Evolutionary conservation across 2,113 vertebrate species (phyloP), one percentile per base, ranked within the genome.

Genomic region (Macquaria australasica): DNA sequence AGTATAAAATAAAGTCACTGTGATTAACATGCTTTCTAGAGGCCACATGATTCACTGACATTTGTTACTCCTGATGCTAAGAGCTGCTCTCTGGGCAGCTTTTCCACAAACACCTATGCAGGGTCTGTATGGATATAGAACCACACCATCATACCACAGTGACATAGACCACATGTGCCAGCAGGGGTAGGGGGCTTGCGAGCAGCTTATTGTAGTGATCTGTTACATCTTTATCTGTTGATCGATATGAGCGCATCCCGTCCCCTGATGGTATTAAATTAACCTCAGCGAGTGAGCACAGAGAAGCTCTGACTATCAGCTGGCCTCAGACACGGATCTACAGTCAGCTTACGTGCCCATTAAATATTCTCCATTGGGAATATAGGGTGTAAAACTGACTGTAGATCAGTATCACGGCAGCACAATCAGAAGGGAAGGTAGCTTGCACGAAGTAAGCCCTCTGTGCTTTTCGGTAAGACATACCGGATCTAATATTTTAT

Each of bases 171-270:
- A 8, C 37, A 56, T 53, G 60, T 70, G 45, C 43, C 45, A 37
- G 37, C 48, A 21, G 55, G 37, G 37, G n/a, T 12, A 28, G 21
- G 77, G 39, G 66, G 45, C 25, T 74, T 50, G 87, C 12, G 15
- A 80, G 71, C 59, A 43, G 80, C 82, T 91, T 76, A 78, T 39
- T 3, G 59, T 70, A 93, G 90, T 70, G 91, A 92, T 90, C 81
- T 66, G 59, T 85, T 81, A 60, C 79, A 53, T 89, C 79, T 86
- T 84, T 71, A 89, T 89, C 84, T 75, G 81, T 59, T 73, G 77
- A 75, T 69, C 12, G 53, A 87, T 84, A 80, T 9, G 21, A 85
- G 81, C 37, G 11, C 64, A 59, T 67, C 37, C 25, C 2, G 25
- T 88, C 86, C 66, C 83, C 50, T n/a, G 77, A 50, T 43, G 34